Evolutionary conservation across 2,797 vertebrate genomes (phyloP), one percentile per base, ranked within the genome.

Genomic region (Cyprinella venusta): DNA sequence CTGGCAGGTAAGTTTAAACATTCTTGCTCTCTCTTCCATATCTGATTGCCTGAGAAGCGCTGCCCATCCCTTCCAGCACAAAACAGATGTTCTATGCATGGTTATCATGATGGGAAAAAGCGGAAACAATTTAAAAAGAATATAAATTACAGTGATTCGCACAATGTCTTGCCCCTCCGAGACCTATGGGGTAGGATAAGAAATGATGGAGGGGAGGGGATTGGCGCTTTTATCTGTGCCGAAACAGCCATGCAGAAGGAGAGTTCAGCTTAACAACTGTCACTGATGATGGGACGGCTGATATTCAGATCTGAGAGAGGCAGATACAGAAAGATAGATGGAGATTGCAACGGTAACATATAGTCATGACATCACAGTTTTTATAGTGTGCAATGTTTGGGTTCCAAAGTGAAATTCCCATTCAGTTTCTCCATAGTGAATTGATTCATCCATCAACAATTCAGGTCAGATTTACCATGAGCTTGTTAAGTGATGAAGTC

Each of bases 121-220:
- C 90, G 88, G 90, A 93, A 91, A 93, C 92, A 92, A 93, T 94
- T 93, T 93, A 92, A 93, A 95, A 93, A 94, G 91, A 93, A 93
- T 91, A 93, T 94, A 94, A 94, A 95, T 94, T 89, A 94, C 88
- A 76, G 87, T 85, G 88, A 92, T 90, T 87, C 90, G 90, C 71
- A 74, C 89, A 89, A 80, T 87, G 90, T 90, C 91, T 88, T 80
- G 90, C 90, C 92, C 91, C 90, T 88, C 87, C 74, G 90, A 92
- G 91, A 92, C 91, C 91, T 89, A 90, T 54, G 33, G 50, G 79
- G 52, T 26, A 19, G 81, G 84, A 79, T 86, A 68, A 84, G 65
- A 65, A 61, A 52, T 8, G 26, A 45, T 9, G 56, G 36, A 40
- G 40, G 18, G 64, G 80, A 64, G 67, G 89, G 76, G 86, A 71